Percentiles rank a stretch among this genome's conserved stretches.
phyloP scores from a whole-genome alignment of 2,888 invertebrate genomes.

The Idaea straminata region DNA sequence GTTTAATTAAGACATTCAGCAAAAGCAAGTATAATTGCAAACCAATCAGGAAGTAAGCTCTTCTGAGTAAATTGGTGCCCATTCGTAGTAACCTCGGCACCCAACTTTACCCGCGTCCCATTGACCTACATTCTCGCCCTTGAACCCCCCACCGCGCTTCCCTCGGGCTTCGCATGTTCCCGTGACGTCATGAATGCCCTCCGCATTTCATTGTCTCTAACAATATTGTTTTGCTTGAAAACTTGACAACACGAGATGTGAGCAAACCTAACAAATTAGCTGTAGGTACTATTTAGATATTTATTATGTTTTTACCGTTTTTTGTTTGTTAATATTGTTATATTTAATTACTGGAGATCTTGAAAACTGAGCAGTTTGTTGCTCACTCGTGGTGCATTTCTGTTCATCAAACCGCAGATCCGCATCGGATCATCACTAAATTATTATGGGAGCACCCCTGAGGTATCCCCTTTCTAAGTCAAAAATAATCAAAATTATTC shows the following conservation, averaged over 20 bases:
- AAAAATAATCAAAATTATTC: too few species aligned
- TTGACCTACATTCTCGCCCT: slow-evolving; percentile 73
- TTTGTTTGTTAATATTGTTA: too few species aligned
- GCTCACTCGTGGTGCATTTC: too few species aligned
- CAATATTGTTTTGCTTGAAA: slow-evolving; percentile 42
- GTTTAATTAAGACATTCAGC: slow-evolving; percentile 21
- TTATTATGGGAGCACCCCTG: too few species aligned
- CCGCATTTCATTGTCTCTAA: slow-evolving; percentile 47
- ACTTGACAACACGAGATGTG: slow-evolving; percentile 28
- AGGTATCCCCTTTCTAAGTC: too few species aligned
- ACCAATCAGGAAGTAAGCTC: slow-evolving; percentile 39
- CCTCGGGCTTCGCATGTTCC: slow-evolving; percentile 41
- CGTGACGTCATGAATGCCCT: slow-evolving; percentile 69
- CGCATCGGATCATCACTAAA: too few species aligned
- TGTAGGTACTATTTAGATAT: not conserved
- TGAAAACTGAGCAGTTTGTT: too few species aligned
- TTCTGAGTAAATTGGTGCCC: slow-evolving; percentile 25
- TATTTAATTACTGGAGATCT: too few species aligned
- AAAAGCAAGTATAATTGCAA: slow-evolving; percentile 30
- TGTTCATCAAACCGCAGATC: too few species aligned
- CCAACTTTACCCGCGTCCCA: slow-evolving; percentile 61
- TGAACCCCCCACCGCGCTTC: slow-evolving; percentile 61
- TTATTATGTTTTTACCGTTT: not conserved
- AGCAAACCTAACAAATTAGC: slow-evolving; percentile 30
- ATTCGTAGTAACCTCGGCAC: slow-evolving; percentile 43